These are phyloP conservation scores for Darevskia mixta DNA, from an alignment of 2,797 vertebrate genomes.

Conservation along the genomic window DNA sequence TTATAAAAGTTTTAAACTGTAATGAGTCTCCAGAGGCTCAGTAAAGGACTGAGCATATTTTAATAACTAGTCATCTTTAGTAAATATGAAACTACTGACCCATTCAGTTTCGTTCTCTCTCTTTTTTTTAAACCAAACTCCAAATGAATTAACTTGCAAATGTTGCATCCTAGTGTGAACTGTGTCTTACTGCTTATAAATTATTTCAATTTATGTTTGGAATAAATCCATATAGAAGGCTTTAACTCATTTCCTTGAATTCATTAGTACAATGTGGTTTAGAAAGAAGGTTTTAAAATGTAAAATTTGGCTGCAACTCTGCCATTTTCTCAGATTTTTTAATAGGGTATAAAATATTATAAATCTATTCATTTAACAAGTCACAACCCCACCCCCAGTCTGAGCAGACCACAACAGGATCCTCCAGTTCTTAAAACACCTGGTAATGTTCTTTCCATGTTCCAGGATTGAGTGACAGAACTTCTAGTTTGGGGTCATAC, in stretches of 20 bases:
- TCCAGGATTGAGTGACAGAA: too few relatives aligned
- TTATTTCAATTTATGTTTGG: conserved; percentile 49
- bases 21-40: conserved; percentile 41
- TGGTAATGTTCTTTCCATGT: background rate
- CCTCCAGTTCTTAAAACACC: too few relatives aligned
- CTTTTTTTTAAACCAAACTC: too few relatives aligned
- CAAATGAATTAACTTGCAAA: background rate
- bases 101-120: conserved; percentile 49
- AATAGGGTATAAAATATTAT: conserved; percentile 4
- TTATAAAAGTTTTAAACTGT: conserved; percentile 47
- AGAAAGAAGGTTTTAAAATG: background rate
- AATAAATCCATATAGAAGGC: conserved; percentile 29
- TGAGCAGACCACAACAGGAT: background rate
- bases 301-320: background rate
- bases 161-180: background rate
- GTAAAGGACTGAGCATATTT: conserved; percentile 38
- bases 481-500: background rate
- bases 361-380: background rate
- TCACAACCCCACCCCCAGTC: background rate
- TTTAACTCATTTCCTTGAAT: background rate
- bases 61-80: conserved; percentile 44
- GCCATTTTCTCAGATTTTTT: conserved; percentile 33
- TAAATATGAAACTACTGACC: conserved; percentile 42
- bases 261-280: background rate
- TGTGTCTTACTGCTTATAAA: conserved; percentile 39